Conservation (phyloP, 2,797 vertebrate species). For the Spheniscus humboldti region DNA sequence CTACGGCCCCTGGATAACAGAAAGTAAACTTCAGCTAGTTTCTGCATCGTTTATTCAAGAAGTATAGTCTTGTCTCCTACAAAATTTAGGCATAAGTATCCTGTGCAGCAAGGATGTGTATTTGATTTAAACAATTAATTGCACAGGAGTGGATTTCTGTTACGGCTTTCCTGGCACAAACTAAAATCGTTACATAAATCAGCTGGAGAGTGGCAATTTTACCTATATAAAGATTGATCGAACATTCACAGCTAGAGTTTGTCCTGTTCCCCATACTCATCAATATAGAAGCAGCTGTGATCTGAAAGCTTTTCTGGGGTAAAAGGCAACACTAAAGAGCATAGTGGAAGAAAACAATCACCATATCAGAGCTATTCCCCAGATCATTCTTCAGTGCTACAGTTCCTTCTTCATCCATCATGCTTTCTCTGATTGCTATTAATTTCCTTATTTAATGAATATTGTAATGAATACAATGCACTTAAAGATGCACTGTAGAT, state of each 20-base stretch:
- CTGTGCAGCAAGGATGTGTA: not conserved
- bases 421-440: not conserved
- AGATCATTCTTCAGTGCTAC: not conserved
- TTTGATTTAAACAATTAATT: slow-evolving; percentile 46
- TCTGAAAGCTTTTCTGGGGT: slow-evolving; percentile 59
- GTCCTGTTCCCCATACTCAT: slow-evolving; percentile 37
- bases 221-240: slow-evolving; percentile 43
- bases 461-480: not conserved
- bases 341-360: slow-evolving; percentile 35
- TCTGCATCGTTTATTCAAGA: slow-evolving; percentile 42
- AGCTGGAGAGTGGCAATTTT: slow-evolving; percentile 39
- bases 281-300: slow-evolving; percentile 56
- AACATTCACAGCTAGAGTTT: slow-evolving; percentile 50
- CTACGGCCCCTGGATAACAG: slow-evolving; percentile 63
- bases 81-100: slow-evolving; percentile 46
- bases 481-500: not conserved
- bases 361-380: slow-evolving; percentile 20
- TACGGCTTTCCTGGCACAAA: not conserved
- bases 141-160: slow-evolving; percentile 5
- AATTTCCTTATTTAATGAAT: slow-evolving; percentile 7
- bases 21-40: slow-evolving; percentile 72
- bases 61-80: not conserved
- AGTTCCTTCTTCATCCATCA: not conserved
- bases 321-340: slow-evolving; percentile 28
- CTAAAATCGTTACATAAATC: slow-evolving; percentile 45